Evolutionary conservation across 2,113 vertebrate species (phyloP).

Genomic region (Microcebus ravelobensis): DNA sequence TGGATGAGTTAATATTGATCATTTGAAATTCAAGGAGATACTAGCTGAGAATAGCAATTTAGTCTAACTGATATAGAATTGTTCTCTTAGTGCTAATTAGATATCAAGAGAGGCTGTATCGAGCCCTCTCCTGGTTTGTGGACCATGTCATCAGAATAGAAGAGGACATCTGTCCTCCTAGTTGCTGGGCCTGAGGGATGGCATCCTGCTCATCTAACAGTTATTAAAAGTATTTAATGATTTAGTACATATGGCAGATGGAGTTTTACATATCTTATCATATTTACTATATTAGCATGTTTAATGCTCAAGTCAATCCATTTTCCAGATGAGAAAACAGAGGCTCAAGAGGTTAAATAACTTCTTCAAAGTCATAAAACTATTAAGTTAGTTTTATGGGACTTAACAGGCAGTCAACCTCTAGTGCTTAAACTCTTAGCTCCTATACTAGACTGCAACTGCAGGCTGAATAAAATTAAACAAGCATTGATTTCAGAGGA

Average conservation of each 20-base stretch:
- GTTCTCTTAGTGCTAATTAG: constrained; percentile 42
- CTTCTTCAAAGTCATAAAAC: neutral
- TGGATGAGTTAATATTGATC: neutral
- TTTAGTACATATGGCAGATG: neutral
- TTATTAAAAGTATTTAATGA: constrained; percentile 42
- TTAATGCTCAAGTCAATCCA: constrained; percentile 9
- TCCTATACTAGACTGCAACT: neutral
- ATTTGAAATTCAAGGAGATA: neutral
- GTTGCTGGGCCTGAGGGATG: neutral
- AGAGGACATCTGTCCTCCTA: constrained; percentile 33
- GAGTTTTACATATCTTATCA: neutral
- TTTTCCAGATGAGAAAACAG: constrained; percentile 56
- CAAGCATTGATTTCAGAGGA: neutral
- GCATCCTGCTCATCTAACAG: constrained; percentile 27
- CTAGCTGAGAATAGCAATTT: neutral
- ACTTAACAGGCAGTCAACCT: neutral
- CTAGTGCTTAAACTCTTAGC: neutral
- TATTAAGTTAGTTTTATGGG: neutral
- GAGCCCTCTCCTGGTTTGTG: constrained; percentile 8
- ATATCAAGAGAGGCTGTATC: constrained; percentile 24
- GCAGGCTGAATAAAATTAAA: neutral
- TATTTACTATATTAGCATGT: neutral
- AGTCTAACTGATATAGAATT: neutral
- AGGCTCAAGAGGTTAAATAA: constrained; percentile 4
- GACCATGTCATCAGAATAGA: constrained; percentile 57